Evolutionary conservation across 2,888 invertebrate genomes (phyloP).

Genomic region (Lithodes maja): DNA sequence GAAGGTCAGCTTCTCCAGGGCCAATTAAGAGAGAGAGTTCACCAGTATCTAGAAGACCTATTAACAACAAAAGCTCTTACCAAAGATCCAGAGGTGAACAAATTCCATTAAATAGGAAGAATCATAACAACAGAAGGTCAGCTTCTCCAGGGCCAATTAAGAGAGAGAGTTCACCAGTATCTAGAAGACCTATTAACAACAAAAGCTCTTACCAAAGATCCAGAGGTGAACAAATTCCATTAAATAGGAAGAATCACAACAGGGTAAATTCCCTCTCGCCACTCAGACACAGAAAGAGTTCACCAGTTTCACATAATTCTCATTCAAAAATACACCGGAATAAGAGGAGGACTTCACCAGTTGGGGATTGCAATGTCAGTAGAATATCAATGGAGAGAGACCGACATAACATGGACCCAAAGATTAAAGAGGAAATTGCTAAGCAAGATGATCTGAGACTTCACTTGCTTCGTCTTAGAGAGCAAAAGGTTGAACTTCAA

Average conservation of each 20-base stretch:
- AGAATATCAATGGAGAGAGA: not conserved
- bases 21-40: too few relatives aligned
- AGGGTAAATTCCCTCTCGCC: not conserved
- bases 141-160: not conserved
- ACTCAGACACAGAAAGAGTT: not conserved
- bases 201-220: too few relatives aligned
- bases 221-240: too few relatives aligned
- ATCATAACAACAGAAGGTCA: not conserved
- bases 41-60: too few relatives aligned
- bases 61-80: too few relatives aligned
- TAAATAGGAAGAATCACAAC: not conserved
- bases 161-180: too few relatives aligned
- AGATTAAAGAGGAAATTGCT: conserved; percentile 12
- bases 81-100: too few relatives aligned
- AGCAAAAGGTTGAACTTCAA: conserved; percentile 52
- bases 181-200: too few relatives aligned
- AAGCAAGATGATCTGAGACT: conserved; percentile 47
- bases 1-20: not conserved
- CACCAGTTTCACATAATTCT: not conserved
- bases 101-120: too few relatives aligned
- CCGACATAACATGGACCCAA: not conserved
- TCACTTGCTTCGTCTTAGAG: conserved; percentile 40
- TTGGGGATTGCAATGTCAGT: not conserved
- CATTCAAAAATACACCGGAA: not conserved
- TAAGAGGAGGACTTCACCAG: not conserved